A percentile compares a stretch with the other conserved stretches of the same genome.
These are phyloP conservation scores for Laothoe populi DNA, from an alignment of 2,888 invertebrate genomes.

Conservation along the genomic window DNA sequence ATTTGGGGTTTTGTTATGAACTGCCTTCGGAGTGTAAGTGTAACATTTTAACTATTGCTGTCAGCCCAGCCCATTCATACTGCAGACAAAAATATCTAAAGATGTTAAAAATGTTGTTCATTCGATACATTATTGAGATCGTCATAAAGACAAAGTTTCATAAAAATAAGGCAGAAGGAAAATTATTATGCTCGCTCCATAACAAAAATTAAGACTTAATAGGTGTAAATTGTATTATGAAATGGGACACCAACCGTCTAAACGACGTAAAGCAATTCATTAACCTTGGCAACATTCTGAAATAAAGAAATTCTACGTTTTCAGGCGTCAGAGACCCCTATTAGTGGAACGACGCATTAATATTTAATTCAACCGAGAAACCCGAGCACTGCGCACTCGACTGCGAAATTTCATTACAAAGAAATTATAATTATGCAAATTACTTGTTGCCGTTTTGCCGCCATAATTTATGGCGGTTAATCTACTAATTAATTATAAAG, in stretches of 20 bases:
- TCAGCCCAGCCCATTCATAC: too few relatives aligned
- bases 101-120: too few relatives aligned
- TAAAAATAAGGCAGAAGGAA: too few relatives aligned
- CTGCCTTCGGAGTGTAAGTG: too few relatives aligned
- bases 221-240: neutral
- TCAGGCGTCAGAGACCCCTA: conserved; percentile 15
- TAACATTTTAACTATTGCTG: too few relatives aligned
- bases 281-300: neutral
- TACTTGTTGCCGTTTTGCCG: conserved; percentile 10
- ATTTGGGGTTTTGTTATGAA: too few relatives aligned
- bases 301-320: conserved; percentile 3
- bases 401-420: conserved; percentile 19
- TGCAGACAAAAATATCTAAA: too few relatives aligned
- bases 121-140: too few relatives aligned
- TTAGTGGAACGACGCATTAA: conserved; percentile 11
- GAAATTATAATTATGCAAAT: conserved; percentile 22
- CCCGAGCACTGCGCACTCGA: neutral
- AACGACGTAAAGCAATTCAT: conserved; percentile 7
- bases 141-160: too few relatives aligned
- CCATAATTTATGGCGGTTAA: neutral
- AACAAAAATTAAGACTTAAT: too few relatives aligned
- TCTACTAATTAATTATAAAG: neutral
- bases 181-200: too few relatives aligned
- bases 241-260: neutral
- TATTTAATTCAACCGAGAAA: conserved; percentile 13